These are phyloP conservation scores for Centropristis striata DNA, from an alignment of 2,113 vertebrate genomes.

Conservation along the genomic window DNA sequence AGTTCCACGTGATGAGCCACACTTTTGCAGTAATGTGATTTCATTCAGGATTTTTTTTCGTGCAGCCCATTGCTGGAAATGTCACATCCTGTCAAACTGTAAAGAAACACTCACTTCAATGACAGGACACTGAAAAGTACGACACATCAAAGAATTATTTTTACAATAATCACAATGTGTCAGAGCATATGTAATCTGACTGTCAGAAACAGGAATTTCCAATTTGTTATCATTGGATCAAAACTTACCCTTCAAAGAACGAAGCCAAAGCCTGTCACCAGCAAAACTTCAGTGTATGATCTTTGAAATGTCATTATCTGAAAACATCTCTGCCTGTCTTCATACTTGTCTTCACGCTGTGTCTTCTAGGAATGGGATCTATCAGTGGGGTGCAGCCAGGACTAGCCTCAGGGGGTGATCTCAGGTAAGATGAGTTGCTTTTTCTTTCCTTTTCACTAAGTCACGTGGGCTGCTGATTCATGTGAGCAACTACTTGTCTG, in stretches of 20 bases:
- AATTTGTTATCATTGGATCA: slow-evolving; percentile 9
- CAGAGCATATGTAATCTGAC: not conserved
- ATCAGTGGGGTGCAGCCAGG: not conserved
- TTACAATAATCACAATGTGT: slow-evolving; percentile 4
- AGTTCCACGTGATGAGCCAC: not conserved
- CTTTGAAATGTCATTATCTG: slow-evolving; percentile 3
- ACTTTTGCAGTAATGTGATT: not conserved
- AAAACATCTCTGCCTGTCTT: slow-evolving; percentile 4
- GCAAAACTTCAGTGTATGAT: not conserved
- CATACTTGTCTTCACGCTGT: slow-evolving; percentile 8
- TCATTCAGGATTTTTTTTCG: not conserved
- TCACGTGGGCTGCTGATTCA: slow-evolving; percentile 44
- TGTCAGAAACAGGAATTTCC: slow-evolving; percentile 13
- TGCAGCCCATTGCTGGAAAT: not conserved
- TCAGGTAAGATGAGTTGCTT: slow-evolving; percentile 64
- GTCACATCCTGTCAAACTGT: not conserved
- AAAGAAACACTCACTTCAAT: not conserved
- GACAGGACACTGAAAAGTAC: slow-evolving; percentile 7
- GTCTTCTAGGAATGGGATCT: slow-evolving; percentile 53
- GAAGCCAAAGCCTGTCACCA: not conserved
- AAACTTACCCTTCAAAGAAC: not conserved
- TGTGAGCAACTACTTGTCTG: not conserved
- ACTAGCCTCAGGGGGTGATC: not conserved
- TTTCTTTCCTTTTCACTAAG: not conserved
- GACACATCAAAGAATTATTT: slow-evolving; percentile 16